phyloP scores from a whole-genome alignment of 2,797 vertebrate species.

The Sparus aurata region DNA sequence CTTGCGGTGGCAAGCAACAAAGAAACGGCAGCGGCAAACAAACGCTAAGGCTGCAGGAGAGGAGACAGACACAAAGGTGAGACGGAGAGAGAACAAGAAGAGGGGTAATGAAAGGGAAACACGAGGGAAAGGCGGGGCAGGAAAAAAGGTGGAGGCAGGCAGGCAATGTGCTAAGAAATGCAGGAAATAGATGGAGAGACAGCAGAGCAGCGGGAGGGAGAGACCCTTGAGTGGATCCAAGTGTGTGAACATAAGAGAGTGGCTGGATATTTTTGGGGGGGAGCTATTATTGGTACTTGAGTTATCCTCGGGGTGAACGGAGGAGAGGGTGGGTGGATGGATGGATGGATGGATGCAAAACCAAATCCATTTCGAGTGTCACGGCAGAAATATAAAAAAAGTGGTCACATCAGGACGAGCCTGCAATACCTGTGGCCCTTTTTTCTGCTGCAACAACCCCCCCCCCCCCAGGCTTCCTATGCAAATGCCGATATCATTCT shows the following conservation, averaged over 20 bases:
- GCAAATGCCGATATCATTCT: slow-evolving; percentile 30
- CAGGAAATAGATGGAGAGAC: slow-evolving; percentile 12
- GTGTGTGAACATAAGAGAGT: slow-evolving; percentile 57
- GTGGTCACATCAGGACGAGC: slow-evolving; percentile 28
- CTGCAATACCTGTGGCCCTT: slow-evolving; percentile 15
- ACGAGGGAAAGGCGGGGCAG: not conserved
- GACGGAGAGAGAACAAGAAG: slow-evolving; percentile 28
- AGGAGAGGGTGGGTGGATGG: slow-evolving; percentile 16
- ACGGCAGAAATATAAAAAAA: slow-evolving; percentile 24
- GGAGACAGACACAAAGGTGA: slow-evolving; percentile 55
- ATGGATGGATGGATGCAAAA: slow-evolving; percentile 49
- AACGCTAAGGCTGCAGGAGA: slow-evolving; percentile 33
- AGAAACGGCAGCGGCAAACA: slow-evolving; percentile 31
- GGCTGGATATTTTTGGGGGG: slow-evolving; percentile 56
- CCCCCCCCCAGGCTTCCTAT: not conserved
- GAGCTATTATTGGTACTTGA: slow-evolving; percentile 64
- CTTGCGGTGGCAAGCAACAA: slow-evolving; percentile 44
- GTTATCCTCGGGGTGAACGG: slow-evolving; percentile 58
- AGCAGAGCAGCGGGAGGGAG: slow-evolving; percentile 23
- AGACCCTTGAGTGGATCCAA: slow-evolving; percentile 41
- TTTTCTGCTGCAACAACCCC: slow-evolving; percentile 15
- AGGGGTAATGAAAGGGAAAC: slow-evolving; percentile 40
- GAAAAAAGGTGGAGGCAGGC: not conserved
- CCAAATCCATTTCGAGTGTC: slow-evolving; percentile 50
- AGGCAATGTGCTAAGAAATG: slow-evolving; percentile 31